phyloP scores from a whole-genome alignment of 2,797 vertebrate genomes.

The Paguma larvata region DNA sequence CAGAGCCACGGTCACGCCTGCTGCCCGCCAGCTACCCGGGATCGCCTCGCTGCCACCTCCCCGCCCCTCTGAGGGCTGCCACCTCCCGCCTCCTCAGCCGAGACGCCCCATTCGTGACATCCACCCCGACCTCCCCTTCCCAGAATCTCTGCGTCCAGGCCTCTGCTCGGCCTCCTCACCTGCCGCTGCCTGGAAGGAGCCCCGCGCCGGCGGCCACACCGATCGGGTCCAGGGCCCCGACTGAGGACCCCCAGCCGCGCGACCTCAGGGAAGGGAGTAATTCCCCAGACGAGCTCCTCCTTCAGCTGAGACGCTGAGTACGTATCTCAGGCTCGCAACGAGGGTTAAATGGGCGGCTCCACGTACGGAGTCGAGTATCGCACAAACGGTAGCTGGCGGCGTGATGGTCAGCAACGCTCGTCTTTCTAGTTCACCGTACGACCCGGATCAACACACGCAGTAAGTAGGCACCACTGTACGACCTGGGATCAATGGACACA shows the following conservation, averaged over 20 bases:
- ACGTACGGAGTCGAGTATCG: background rate
- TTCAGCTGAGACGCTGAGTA: background rate
- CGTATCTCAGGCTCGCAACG: too few relatives aligned
- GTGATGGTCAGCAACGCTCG: accelerated
- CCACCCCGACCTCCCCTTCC: background rate
- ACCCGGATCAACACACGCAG: too few relatives aligned
- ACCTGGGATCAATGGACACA: too few relatives aligned
- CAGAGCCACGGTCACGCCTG: background rate
- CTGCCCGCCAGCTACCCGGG: background rate
- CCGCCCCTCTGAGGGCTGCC: background rate
- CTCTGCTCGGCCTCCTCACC: background rate
- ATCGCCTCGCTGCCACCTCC: background rate
- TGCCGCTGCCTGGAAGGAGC: background rate
- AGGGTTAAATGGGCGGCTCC: background rate
- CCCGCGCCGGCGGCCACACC: background rate
- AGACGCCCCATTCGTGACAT: too few relatives aligned
- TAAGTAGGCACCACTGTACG: too few relatives aligned
- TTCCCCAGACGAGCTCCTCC: background rate
- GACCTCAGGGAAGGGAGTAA: background rate
- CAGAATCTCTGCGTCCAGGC: background rate
- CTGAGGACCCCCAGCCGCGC: background rate
- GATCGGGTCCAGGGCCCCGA: background rate
- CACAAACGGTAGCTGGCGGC: background rate
- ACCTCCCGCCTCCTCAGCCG: too few relatives aligned
- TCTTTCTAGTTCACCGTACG: background rate